Base-by-base conservation (phyloP, 2,888 invertebrate species). In the Noctua janthe region DNA sequence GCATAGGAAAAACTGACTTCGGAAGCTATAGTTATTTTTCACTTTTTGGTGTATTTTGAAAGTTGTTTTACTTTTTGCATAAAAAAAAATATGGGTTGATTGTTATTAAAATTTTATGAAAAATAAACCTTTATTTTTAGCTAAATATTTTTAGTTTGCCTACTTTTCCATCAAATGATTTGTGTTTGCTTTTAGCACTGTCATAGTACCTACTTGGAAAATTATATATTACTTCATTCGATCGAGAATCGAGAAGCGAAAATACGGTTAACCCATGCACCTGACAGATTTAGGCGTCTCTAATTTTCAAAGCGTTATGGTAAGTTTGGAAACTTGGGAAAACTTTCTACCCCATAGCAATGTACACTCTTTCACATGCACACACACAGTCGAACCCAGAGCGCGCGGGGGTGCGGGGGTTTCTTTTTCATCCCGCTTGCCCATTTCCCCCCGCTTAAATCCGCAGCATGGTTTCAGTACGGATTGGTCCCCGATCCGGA, bases 401-500 rank as follows among this genome's bases (percentile, higher is more conserved):
- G 17, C 6, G 35, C 11, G 70, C 29, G 73, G 74, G 54, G 71
- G 13, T 54, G 80, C 62, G 15, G 80, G 75, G 29, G 74, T 47
- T 17, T 59, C 69, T 76, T 83, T 87, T 83, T 76, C 71, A 70
- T 66, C 71, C 74, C 51, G 64, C 71, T 79, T 80, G 64, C 80
- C 69, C 80, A 62, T 10, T 20, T 20, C 7, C 54, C 8, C 54
- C 54, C 2, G 2, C 20, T 17, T 17, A 13, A 15, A 4, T 15
- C 4, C 49, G 15, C 15, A 49, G 49, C 49, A 49, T 49, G 49
- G 4, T 49, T 49, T 49, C 49, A 49, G 15, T 49, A 7, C 76
- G 83, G 66, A 84, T 80, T 85, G 76, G 78, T 75, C 74, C 78
- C 72, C 80, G 80, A 64, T 79, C 74, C 80, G 78, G 74, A 66